Base-by-base conservation (phyloP, 2,888 invertebrate species). In the Thereva nobilitata region DNA sequence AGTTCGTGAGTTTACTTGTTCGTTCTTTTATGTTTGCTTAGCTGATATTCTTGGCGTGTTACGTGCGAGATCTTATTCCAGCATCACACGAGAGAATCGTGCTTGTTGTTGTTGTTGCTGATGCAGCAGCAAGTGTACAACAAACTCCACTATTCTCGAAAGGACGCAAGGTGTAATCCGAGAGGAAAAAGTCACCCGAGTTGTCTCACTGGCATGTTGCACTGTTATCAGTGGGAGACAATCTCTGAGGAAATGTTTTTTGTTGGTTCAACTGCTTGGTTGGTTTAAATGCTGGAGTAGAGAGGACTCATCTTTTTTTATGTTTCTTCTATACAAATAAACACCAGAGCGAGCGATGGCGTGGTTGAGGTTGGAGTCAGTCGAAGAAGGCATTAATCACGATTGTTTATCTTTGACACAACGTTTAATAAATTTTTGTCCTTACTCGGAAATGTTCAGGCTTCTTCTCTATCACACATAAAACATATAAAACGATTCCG, bases 221-320 rank as follows among this genome's bases (percentile, higher is more conserved):
- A 12, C 5, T 52, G 34, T 53, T 64, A 64, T 64, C 64, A 64
- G 64, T 64, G 44, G 44, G 64, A 64, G 64, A 64, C 64, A 53
- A 56, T 64, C 64, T 59, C 59, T 47, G 10, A 64, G 44, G 38
- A 64, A 59, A 47, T 49, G 47, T 59, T 59, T 10, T 57, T 45
- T 44, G 23, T 45, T 45, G 6, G 41, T 34, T 6, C 7, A 10
- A 4, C n/a, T n/a, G 37, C 23, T 42, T 10, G 4, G 49, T 59
- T 37, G 34, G 34, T 59, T 59, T 59, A 12, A 6, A 9, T 4
- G n/a, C 59, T 23, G 35, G 52, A 52, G 7, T 35, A 5, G 6
- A 23, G 23, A 23, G 23, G 23, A 23, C 23, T 23, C 1, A 23
- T 2, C n/a, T n/a, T 50, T 12, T 50, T 12, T 50, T 1, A 8